Percentiles rank a stretch among this genome's conserved stretches.
These are phyloP conservation scores for Serripes groenlandicus DNA, from an alignment of 2,888 invertebrate genomes.

Conservation along the genomic window DNA sequence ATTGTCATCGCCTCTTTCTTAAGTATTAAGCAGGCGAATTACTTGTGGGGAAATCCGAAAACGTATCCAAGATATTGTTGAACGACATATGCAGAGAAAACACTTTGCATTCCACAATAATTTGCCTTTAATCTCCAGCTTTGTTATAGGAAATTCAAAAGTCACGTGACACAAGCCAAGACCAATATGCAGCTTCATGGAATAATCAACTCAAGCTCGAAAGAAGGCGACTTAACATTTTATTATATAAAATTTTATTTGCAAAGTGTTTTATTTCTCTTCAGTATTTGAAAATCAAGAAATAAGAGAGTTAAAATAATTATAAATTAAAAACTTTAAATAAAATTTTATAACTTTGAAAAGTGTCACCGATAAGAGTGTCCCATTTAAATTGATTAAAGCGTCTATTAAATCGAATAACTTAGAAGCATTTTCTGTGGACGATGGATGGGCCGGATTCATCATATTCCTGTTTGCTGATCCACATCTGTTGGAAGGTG, in stretches of 20 bases:
- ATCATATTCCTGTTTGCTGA: slow-evolving; percentile 90
- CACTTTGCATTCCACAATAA: slow-evolving; percentile 7
- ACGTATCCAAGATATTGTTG: slow-evolving; percentile 11
- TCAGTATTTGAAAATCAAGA: slow-evolving; percentile 13
- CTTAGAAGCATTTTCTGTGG: slow-evolving; percentile 93
- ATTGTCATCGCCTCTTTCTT: not conserved
- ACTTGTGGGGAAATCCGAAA: slow-evolving; percentile 12
- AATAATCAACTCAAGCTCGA: slow-evolving; percentile 20
- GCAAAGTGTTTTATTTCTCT: slow-evolving; percentile 29
- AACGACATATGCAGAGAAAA: slow-evolving; percentile 20
- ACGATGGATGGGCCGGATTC: slow-evolving; percentile 98
- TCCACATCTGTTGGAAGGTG: slow-evolving; percentile 65
- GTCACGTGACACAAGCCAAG: slow-evolving; percentile 30
- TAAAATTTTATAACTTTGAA: slow-evolving; percentile 22
- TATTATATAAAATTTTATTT: slow-evolving; percentile 22
- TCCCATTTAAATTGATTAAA: slow-evolving; percentile 23
- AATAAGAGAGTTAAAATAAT: not conserved
- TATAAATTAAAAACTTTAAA: slow-evolving; percentile 26
- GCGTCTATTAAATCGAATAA: slow-evolving; percentile 18
- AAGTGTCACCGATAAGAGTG: slow-evolving; percentile 17
- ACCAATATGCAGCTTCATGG: not conserved
- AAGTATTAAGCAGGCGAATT: not conserved
- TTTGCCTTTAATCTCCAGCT: slow-evolving; percentile 16
- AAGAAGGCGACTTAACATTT: slow-evolving; percentile 34
- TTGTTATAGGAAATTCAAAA: not conserved